phyloP scores from a whole-genome alignment of 2,888 invertebrate genomes.

The Lochmaea crataegi region DNA sequence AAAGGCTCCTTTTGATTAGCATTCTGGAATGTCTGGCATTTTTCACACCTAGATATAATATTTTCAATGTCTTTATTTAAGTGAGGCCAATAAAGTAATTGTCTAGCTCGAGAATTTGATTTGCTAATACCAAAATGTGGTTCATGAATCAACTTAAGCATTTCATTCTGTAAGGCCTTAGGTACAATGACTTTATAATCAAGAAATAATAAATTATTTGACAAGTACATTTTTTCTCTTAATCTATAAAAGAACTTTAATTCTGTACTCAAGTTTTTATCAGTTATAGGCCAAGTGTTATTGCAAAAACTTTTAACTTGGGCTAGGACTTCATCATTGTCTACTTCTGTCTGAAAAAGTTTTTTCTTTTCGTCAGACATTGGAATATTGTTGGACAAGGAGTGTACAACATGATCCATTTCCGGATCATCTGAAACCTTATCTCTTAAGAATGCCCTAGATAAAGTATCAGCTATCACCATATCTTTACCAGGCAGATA shows the following conservation, averaged over 20 bases:
- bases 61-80: no score
- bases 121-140: no score
- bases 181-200: conserved; percentile 51
- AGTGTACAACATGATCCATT: conserved; percentile 12
- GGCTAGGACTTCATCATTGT: conserved; percentile 8
- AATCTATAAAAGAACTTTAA: not conserved
- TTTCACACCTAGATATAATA: no score
- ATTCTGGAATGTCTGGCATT: no score
- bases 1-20: no score
- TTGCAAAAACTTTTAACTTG: conserved; percentile 11
- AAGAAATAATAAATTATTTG: conserved; percentile 32
- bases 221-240: conserved; percentile 5
- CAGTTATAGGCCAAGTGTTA: not conserved
- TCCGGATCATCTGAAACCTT: conserved; percentile 1
- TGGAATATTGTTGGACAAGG: conserved; percentile 12
- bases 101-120: no score
- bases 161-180: conserved; percentile 33
- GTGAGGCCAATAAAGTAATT: no score
- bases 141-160: conserved; percentile 45
- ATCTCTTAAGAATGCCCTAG: not conserved
- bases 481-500: conserved; percentile 20
- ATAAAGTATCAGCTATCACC: conserved; percentile 19
- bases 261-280: conserved; percentile 1
- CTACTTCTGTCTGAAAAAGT: no score
- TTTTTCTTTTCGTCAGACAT: no score